Conservation (phyloP, 23 tunicate genomes). For the Phallusia fumigata region DNA sequence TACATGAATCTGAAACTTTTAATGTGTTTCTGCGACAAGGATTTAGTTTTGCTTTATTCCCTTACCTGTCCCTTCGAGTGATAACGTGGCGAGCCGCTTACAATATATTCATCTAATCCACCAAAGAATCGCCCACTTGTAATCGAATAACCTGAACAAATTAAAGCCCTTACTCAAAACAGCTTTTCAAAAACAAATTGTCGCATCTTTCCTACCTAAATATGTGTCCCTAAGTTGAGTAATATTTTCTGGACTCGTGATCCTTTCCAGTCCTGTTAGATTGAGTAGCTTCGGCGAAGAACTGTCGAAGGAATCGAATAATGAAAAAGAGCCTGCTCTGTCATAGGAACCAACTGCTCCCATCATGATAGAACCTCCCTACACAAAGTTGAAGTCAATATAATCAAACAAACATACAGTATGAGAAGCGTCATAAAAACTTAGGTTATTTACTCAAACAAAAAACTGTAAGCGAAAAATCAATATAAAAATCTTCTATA, state of each 20-base stretch:
- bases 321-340: slow-evolving; percentile 31
- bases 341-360: slow-evolving; percentile 49
- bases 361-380: neutral
- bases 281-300: neutral
- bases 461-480: too few relatives aligned
- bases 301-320: neutral
- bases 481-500: too few relatives aligned
- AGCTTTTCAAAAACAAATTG: neutral
- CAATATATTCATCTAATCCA: slow-evolving; percentile 4
- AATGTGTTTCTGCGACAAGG: too few relatives aligned
- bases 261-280: neutral
- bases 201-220: neutral
- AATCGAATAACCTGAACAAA: slow-evolving; percentile 32
- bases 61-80: slow-evolving; percentile 33
- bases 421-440: too few relatives aligned
- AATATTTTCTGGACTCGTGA: neutral
- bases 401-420: neutral
- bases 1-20: too few relatives aligned
- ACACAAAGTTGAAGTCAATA: neutral
- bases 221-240: neutral
- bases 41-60: too few relatives aligned
- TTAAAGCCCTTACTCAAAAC: neutral
- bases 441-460: neutral
- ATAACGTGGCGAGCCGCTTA: slow-evolving; percentile 39
- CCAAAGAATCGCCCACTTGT: slow-evolving; percentile 22